Conservation (phyloP, 2,797 vertebrate genomes). For the Girardinus metallicus region DNA sequence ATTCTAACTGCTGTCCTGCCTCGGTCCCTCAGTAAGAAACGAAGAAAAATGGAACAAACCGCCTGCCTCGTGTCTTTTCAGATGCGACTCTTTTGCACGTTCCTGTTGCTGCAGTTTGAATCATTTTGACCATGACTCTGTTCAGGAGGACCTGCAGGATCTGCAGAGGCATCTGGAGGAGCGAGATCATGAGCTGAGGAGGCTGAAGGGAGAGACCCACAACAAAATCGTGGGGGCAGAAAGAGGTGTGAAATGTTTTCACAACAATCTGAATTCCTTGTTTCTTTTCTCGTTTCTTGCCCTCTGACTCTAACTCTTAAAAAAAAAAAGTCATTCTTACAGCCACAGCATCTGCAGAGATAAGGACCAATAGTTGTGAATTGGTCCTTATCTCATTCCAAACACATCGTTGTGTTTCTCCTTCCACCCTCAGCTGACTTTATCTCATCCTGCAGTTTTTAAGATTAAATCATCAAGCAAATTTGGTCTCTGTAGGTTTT, state of each 20-base stretch:
- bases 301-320: slow-evolving; percentile 11
- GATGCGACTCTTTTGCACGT: neutral
- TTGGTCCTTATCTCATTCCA: slow-evolving; percentile 43
- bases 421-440: slow-evolving; percentile 33
- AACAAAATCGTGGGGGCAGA: slow-evolving; percentile 79
- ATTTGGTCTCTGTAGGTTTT: neutral
- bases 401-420: slow-evolving; percentile 39
- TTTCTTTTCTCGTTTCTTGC: slow-evolving; percentile 12
- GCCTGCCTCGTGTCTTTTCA: neutral
- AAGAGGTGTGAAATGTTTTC: slow-evolving; percentile 78
- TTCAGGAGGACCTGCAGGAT: slow-evolving; percentile 88
- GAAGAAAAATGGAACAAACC: neutral
- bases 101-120: neutral
- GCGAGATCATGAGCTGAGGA: slow-evolving; percentile 86
- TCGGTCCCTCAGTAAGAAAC: neutral
- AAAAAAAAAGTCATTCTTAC: slow-evolving; percentile 32
- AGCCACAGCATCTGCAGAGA: neutral
- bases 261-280: slow-evolving; percentile 21
- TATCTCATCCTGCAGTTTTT: slow-evolving; percentile 56
- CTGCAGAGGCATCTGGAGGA: slow-evolving; percentile 89
- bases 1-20: neutral
- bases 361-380: too few relatives aligned
- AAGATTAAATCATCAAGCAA: slow-evolving; percentile 24
- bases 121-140: neutral
- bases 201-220: slow-evolving; percentile 69